Evolutionary conservation across 2,888 invertebrate genomes (phyloP), one percentile per base, ranked within the genome.

Genomic region (Nomada lathburiana): DNA sequence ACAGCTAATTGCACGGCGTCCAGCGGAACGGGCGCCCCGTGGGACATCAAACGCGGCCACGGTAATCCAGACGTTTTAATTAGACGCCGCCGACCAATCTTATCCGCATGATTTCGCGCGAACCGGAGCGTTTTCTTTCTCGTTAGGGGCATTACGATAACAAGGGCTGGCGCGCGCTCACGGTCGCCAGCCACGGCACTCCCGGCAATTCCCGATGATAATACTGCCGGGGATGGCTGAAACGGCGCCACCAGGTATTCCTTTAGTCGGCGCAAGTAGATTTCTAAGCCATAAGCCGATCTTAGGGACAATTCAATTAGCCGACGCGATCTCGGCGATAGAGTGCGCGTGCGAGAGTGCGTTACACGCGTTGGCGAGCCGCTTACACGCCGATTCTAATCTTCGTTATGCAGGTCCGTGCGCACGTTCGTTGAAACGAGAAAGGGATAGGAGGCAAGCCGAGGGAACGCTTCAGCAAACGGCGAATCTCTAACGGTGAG

Each of bases 301-400:
- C 87, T 89, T 88, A 86, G 86, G 85, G 86, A 89, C 89, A 82
- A 89, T 89, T 89, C 89, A 89, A 89, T 89, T 89, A 89, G 82
- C 77, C 76, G 80, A 78, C 81, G 81, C 76, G 83, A 86, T 81
- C 79, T 78, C 50, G 23, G 59, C 50, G 60, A 80, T 76, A 57
- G 18, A 3, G 3, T 47, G 81, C 80, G 83, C 86, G 82, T 83
- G 85, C 83, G 60, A 52, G 50, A 18, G 20, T 60, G 70, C 29
- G 76, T 70, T 79, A 76, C 76, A 50, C 52, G 20, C 20, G n/a
- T 29, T 23, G 74, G 67, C n/a, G 65, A 70, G 74, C 78, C 84
- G 72, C 70, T 70, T 78, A 77, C 80, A 80, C 50, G 79, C 72
- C 79, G 88, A 88, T 84, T 78, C 83, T 82, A 86, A 86, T 88